Evolutionary conservation across 2,797 vertebrate genomes (phyloP).

Genomic region (Pipistrellus nathusii): DNA sequence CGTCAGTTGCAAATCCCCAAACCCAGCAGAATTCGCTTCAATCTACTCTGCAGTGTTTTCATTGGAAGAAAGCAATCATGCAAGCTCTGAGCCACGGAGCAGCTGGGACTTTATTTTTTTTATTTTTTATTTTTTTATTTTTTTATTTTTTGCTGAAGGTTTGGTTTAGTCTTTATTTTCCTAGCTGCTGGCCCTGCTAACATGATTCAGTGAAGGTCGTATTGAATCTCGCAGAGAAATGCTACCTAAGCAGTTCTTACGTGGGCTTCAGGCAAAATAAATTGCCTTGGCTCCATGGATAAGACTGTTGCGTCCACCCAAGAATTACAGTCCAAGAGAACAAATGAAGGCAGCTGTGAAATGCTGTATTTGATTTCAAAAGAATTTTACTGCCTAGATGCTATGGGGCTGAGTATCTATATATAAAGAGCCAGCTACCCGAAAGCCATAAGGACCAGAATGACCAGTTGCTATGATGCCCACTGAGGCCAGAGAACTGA

Average conservation of each 20-base stretch:
- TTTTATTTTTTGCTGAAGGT: conserved; percentile 14
- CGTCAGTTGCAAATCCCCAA: conserved; percentile 76
- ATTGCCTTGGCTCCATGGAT: conserved; percentile 63
- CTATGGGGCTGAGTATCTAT: not conserved
- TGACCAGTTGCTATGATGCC: no score
- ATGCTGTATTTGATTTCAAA: conserved; percentile 38
- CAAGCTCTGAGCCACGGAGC: conserved; percentile 73
- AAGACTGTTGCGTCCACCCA: conserved; percentile 60
- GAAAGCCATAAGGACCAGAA: no score
- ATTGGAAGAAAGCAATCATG: conserved; percentile 78
- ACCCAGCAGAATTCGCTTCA: conserved; percentile 78
- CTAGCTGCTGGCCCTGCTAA: conserved; percentile 78
- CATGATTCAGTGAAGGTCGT: conserved; percentile 75
- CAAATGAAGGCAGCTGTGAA: conserved; percentile 43
- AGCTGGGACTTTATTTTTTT: conserved; percentile 69
- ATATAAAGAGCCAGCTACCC: no score
- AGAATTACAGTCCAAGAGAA: conserved; percentile 59
- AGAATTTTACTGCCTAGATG: not conserved
- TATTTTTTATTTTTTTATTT: not conserved
- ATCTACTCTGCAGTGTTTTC: conserved; percentile 76
- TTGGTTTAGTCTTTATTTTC: conserved; percentile 79
- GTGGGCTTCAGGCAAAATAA: conserved; percentile 77
- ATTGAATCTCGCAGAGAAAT: conserved; percentile 75
- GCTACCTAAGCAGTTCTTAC: conserved; percentile 83
- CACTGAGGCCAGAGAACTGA: no score